These are phyloP conservation scores for Drosophila nebulosa DNA, from an alignment of 1,140 invertebrate genomes.

Conservation along the genomic window DNA sequence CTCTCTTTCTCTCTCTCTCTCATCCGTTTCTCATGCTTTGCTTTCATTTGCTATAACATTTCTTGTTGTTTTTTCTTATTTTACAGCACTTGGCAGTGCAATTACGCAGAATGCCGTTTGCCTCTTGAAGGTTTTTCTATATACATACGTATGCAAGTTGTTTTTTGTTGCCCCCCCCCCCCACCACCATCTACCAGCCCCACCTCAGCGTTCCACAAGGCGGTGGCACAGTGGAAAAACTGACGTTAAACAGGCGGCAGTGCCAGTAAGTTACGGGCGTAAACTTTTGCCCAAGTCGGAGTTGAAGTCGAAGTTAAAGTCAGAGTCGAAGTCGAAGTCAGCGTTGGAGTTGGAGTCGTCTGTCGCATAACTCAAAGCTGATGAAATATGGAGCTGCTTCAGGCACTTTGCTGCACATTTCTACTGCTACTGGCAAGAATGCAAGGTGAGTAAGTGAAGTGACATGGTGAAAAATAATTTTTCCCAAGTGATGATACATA, in stretches of 20 bases:
- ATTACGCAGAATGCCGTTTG: slow-evolving; percentile 57
- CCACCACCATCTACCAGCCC: too few relatives aligned
- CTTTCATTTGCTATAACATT: background rate
- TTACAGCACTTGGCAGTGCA: slow-evolving; percentile 49
- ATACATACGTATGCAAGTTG: background rate
- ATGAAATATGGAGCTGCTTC: slow-evolving; percentile 71
- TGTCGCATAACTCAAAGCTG: slow-evolving; percentile 47
- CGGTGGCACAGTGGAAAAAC: slow-evolving; percentile 34
- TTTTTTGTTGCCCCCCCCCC: slow-evolving; percentile 1
- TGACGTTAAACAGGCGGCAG: slow-evolving; percentile 43
- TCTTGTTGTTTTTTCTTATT: slow-evolving; percentile 1
- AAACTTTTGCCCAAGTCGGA: slow-evolving; percentile 28
- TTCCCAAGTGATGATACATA: background rate
- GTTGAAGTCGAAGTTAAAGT: background rate
- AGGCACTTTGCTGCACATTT: slow-evolving; percentile 67
- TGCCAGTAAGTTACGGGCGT: slow-evolving; percentile 46
- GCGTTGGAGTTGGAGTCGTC: slow-evolving; percentile 20
- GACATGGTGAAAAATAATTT: background rate
- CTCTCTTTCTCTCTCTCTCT: background rate
- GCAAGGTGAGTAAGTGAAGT: slow-evolving; percentile 61
- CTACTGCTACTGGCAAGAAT: slow-evolving; percentile 67
- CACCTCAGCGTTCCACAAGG: background rate
- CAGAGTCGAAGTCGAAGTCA: slow-evolving; percentile 15
- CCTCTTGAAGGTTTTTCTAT: slow-evolving; percentile 41
- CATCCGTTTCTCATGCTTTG: background rate